Base-by-base conservation (phyloP, 2,797 vertebrate genomes). In the Hoplostethus atlanticus region DNA sequence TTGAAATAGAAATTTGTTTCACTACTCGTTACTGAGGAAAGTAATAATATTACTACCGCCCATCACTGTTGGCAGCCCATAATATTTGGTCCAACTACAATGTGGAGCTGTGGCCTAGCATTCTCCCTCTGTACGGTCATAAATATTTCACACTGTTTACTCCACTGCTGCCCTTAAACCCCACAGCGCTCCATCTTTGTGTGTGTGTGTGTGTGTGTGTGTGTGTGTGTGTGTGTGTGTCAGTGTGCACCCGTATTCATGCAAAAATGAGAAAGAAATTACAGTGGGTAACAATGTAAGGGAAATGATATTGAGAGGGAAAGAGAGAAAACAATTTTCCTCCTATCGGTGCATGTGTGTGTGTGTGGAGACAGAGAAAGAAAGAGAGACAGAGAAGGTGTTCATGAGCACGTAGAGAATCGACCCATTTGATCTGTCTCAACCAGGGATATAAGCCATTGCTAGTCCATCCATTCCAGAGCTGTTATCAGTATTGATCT, bases 61-160 rank as follows among this genome's bases (percentile, higher is more conserved):
- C 28, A 28, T 28, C 28, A 28, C 21, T 21, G 60, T 47, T 28
- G 31, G 38, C 62, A 71, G 71, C 53, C 73, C 5, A 55, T 51
- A 44, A 17, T 50, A 72, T 73, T 60, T 66, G 5, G 34, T 63
- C 30, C 8, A 66, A 69, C 30, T 60, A 69, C 64, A 65, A 68
- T 42, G 47, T 66, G 55, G 36, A 30, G 17, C 55, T 59, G 60
- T 50, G 36, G 42, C 42, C 56, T 64, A 17, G 16, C 17, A 46
- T 64, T 51, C 58, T 68, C 66, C 25, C 46, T 71, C 16, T 9
- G 61, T 57, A 61, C 17, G 44, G 62, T 64, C 64, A 86, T 86
- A 68, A 76, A 87, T 86, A 80, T 84, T 75, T 85, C 21, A 87
- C 7, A 2, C n/a, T 71, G 69, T 79, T 86, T 84, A 78, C 68